Conservation (phyloP, 2,888 invertebrate species). For the Latrodectus hesperus region DNA sequence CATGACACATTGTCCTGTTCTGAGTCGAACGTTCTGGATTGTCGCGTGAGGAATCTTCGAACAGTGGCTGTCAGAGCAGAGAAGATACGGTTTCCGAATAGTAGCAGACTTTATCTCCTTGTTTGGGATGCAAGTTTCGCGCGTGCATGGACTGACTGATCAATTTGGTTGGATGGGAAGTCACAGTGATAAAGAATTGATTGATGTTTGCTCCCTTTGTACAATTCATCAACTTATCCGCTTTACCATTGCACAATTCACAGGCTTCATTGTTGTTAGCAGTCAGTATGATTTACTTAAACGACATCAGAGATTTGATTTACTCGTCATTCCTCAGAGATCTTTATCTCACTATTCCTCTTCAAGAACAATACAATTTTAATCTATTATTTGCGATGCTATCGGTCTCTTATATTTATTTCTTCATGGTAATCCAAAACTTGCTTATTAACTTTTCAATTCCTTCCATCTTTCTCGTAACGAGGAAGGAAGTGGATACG, state of each 20-base stretch:
- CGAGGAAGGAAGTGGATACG: no score
- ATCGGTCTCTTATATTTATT: not conserved
- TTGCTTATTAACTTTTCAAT: not conserved
- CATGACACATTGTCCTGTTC: constrained; percentile 41
- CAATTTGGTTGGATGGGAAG: constrained; percentile 8
- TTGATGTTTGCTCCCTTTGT: not conserved
- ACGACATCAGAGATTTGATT: no score
- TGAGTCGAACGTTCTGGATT: constrained; percentile 29
- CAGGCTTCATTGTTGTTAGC: no score
- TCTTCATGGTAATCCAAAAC: not conserved
- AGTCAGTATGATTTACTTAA: no score
- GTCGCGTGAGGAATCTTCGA: constrained; percentile 4
- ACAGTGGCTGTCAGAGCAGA: constrained; percentile 14
- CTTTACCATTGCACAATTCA: no score
- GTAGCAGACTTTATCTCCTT: not conserved
- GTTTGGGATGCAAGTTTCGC: constrained; percentile 2
- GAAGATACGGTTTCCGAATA: not conserved
- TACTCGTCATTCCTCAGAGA: no score
- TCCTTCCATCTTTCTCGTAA: not conserved
- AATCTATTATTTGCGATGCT: not conserved
- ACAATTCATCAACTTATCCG: no score
- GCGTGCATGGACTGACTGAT: constrained; percentile 23
- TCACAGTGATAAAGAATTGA: constrained; percentile 6
- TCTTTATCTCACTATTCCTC: no score
- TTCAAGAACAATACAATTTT: not conserved